These are phyloP conservation scores for Agrenia bidenticulata DNA, from an alignment of 2,888 invertebrate genomes.

Conservation along the genomic window DNA sequence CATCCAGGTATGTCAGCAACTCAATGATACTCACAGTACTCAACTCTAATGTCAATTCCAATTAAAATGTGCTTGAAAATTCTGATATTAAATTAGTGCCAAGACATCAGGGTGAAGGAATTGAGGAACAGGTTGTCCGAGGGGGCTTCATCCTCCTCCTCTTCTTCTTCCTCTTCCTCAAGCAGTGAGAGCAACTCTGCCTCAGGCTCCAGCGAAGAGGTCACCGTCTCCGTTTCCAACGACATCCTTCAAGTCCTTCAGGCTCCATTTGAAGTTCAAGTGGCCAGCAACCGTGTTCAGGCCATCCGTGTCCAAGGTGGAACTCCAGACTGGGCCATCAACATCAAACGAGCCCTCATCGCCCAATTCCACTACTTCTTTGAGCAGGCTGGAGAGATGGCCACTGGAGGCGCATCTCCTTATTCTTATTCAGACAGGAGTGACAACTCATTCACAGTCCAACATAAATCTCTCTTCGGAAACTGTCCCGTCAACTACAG, in stretches of 20 bases:
- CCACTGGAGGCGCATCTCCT: neutral
- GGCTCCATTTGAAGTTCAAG: conserved; percentile 2
- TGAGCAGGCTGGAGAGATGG: conserved; percentile 8
- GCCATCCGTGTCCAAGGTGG: conserved; percentile 11
- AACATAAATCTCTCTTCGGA: conserved; percentile 10
- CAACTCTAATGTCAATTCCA: neutral
- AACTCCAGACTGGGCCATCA: conserved; percentile 21
- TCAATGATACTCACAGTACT: neutral
- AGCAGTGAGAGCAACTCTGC: neutral
- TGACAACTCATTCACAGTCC: neutral
- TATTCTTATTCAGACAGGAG: no score
- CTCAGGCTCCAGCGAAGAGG: conserved; percentile 16
- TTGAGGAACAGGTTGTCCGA: neutral
- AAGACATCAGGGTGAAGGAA: conserved; percentile 5
- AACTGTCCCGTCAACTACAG: conserved; percentile 2
- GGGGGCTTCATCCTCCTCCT: neutral
- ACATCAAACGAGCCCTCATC: conserved; percentile 8
- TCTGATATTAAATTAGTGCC: neutral
- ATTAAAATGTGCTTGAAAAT: neutral
- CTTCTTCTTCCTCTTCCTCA: neutral
- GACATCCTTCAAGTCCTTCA: neutral
- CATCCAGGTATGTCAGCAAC: conserved; percentile 2
- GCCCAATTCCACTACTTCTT: conserved; percentile 16
- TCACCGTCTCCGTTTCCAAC: neutral
- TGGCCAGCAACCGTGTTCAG: neutral